Conservation (phyloP, 2,113 vertebrate genomes). For the Desmodus rotundus region DNA sequence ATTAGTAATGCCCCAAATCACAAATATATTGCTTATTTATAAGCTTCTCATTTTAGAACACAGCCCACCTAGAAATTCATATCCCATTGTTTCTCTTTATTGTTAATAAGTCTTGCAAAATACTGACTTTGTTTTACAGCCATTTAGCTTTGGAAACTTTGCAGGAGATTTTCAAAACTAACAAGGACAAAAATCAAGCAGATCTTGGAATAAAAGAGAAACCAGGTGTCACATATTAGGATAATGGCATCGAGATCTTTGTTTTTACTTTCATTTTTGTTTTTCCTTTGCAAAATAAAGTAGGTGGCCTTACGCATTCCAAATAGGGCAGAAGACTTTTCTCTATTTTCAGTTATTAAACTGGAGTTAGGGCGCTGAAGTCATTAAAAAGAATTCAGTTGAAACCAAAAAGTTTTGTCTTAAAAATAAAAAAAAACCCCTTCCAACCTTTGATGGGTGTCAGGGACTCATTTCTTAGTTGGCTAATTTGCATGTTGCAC, state of each 20-base stretch:
- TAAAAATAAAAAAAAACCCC: not conserved
- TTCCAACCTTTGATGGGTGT: not conserved
- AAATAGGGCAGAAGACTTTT: not conserved
- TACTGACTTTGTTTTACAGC: not conserved
- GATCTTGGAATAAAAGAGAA: not conserved
- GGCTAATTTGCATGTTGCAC: not conserved
- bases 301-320: not conserved
- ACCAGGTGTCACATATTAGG: not conserved
- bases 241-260: not conserved
- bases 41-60: slow-evolving; percentile 1
- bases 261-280: not conserved
- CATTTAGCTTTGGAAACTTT: not conserved
- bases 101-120: slow-evolving; percentile 3
- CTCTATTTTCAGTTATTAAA: not conserved
- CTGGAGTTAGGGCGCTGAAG: not conserved
- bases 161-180: slow-evolving; percentile 24
- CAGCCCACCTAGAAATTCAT: not conserved
- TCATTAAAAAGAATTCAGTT: not conserved
- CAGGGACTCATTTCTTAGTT: not conserved
- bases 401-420: not conserved
- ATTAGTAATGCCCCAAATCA: slow-evolving; percentile 2
- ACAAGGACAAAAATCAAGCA: not conserved
- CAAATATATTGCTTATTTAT: slow-evolving; percentile 30
- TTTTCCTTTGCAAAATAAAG: not conserved
- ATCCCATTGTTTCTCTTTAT: not conserved